Conservation (phyloP, 2,888 invertebrate genomes). For the Acheta domesticus region DNA sequence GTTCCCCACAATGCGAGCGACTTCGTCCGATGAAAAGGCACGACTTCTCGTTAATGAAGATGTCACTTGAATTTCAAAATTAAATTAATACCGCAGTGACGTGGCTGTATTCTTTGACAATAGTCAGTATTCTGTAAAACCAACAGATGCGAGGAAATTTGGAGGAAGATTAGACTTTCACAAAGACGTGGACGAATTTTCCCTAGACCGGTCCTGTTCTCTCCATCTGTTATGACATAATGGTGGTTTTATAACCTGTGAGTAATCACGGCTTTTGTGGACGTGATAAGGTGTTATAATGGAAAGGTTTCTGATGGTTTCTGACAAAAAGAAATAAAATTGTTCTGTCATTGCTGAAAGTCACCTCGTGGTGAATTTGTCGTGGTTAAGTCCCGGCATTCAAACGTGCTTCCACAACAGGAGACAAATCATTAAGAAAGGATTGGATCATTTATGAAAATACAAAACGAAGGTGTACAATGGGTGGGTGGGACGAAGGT, state of each 20-base stretch:
- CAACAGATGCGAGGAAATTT: constrained; percentile 7
- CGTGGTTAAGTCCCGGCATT: constrained; percentile 8
- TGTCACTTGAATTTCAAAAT: not conserved
- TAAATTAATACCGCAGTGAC: not conserved
- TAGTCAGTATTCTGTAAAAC: constrained; percentile 9
- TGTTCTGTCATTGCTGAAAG: constrained; percentile 12
- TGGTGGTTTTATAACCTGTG: constrained; percentile 11
- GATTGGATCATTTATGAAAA: constrained; percentile 18
- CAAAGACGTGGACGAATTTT: constrained; percentile 5
- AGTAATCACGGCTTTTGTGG: not conserved
- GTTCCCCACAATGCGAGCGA: not conserved
- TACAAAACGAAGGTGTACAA: not conserved
- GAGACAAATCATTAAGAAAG: constrained; percentile 9
- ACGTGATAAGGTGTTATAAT: constrained; percentile 10
- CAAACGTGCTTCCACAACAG: constrained; percentile 3
- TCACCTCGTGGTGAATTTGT: not conserved
- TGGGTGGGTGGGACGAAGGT: not conserved
- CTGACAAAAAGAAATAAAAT: not conserved
- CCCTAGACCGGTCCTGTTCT: not conserved
- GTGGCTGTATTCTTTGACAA: not conserved
- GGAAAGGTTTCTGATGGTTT: constrained; percentile 18
- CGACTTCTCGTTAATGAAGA: not conserved
- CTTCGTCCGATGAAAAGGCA: not conserved
- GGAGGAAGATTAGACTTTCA: not conserved
- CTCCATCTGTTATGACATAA: not conserved